Conservation (phyloP, 2,113 vertebrate genomes). For the Chunga burmeisteri region DNA sequence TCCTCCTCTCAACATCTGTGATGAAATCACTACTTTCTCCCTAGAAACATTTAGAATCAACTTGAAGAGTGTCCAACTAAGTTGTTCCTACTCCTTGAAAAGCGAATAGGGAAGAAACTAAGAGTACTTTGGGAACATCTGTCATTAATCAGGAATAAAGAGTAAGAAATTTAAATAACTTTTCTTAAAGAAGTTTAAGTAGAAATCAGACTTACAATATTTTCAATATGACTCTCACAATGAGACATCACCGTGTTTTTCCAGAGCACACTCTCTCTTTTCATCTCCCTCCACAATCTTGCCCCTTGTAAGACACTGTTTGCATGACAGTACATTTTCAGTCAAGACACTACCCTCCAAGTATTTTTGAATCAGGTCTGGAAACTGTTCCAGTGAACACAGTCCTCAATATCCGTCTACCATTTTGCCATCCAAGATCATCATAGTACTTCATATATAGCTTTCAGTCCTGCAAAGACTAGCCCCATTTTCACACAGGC, state of each 20-base stretch:
- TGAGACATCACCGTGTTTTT: not conserved
- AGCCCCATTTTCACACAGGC: not conserved
- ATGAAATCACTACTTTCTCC: constrained; percentile 21
- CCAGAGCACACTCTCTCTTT: not conserved
- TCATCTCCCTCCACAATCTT: not conserved
- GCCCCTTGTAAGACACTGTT: not conserved
- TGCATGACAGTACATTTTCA: not conserved
- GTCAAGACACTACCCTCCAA: not conserved
- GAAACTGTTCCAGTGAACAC: not conserved
- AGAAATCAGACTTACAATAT: not conserved
- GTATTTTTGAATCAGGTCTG: not conserved
- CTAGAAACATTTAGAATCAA: not conserved
- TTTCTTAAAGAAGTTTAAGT: not conserved
- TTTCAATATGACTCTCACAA: not conserved
- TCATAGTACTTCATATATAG: not conserved
- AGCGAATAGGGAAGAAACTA: not conserved
- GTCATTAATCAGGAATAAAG: not conserved
- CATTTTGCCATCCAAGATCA: not conserved
- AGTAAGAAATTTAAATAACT: not conserved
- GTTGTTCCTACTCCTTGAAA: not conserved
- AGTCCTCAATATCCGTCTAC: not conserved
- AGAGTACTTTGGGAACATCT: not conserved
- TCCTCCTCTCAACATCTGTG: constrained; percentile 27
- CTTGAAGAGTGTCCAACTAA: not conserved
- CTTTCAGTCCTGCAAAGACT: not conserved